A percentile compares a stretch with the other conserved stretches of the same genome.
Evolutionary conservation across 2,797 vertebrate genomes (phyloP).

Genomic region (Gallinago stenura): DNA sequence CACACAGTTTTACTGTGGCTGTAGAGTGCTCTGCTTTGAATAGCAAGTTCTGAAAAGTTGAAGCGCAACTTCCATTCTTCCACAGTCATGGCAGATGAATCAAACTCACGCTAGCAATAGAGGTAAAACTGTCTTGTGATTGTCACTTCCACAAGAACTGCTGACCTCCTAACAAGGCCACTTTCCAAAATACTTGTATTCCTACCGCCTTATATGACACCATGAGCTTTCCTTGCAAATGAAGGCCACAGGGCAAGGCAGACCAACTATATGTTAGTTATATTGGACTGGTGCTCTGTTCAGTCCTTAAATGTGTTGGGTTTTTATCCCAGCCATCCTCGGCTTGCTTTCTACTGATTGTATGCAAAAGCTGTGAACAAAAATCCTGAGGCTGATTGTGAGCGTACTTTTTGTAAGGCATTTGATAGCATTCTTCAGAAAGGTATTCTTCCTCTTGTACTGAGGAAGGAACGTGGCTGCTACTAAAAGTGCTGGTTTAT

Average conservation of each 20-base stretch:
- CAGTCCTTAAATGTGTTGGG: not conserved
- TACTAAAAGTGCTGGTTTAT: not conserved
- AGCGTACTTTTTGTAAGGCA: not conserved
- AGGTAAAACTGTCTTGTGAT: not conserved
- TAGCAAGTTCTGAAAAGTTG: not conserved
- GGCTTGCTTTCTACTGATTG: not conserved
- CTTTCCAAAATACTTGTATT: not conserved
- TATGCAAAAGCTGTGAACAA: not conserved
- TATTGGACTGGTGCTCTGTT: not conserved
- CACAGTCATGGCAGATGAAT: not conserved
- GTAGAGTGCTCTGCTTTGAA: not conserved
- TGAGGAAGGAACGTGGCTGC: not conserved
- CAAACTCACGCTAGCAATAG: not conserved
- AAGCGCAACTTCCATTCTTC: not conserved
- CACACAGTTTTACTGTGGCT: not conserved
- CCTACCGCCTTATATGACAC: not conserved
- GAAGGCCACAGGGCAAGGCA: not conserved
- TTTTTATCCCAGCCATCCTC: not conserved
- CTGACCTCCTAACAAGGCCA: not conserved
- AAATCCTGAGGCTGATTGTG: not conserved
- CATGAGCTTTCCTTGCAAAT: not conserved
- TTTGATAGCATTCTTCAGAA: not conserved
- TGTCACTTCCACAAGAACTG: not conserved
- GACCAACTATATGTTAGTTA: not conserved
- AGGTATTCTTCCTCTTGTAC: not conserved